Percentiles rank a stretch among this genome's conserved stretches.
These are phyloP conservation scores for Euschistus heros DNA, from an alignment of 1,140 invertebrate species.

Conservation along the genomic window DNA sequence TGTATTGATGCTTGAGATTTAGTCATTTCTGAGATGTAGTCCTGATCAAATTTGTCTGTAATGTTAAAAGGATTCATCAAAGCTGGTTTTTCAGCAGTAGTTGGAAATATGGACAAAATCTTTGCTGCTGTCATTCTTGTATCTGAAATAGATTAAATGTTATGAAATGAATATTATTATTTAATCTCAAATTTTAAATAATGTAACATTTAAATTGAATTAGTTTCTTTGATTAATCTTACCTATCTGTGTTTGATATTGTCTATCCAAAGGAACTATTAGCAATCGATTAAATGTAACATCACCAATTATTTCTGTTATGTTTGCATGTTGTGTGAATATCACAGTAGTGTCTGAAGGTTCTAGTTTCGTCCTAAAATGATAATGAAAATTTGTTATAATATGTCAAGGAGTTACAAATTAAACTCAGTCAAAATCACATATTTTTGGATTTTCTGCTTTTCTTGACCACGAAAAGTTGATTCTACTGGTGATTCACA, in stretches of 20 bases:
- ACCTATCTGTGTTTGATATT: too few relatives aligned
- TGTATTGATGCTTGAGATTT: constrained; percentile 11
- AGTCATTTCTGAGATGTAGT: neutral
- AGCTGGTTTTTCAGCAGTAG: neutral
- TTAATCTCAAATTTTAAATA: neutral
- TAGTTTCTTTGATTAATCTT: too few relatives aligned
- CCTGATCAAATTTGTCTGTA: constrained; percentile 1
- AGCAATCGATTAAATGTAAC: too few relatives aligned
- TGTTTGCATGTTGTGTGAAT: neutral
- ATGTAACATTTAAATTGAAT: too few relatives aligned
- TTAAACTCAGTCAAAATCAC: too few relatives aligned
- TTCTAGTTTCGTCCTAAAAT: constrained; percentile 9
- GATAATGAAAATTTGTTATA: too few relatives aligned
- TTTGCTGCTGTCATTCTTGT: neutral
- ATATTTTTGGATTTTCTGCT: too few relatives aligned
- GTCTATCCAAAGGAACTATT: too few relatives aligned
- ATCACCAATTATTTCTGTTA: neutral
- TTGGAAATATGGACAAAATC: constrained; percentile 13
- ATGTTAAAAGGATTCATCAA: constrained; percentile 20
- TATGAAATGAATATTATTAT: neutral
- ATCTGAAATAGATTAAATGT: neutral
- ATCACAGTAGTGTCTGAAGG: constrained; percentile 1
- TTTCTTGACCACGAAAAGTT: too few relatives aligned
- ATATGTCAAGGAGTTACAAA: too few relatives aligned
- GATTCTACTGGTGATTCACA: too few relatives aligned